Base-by-base conservation (phyloP, 2,888 invertebrate species). In the Torymus tubicola region DNA sequence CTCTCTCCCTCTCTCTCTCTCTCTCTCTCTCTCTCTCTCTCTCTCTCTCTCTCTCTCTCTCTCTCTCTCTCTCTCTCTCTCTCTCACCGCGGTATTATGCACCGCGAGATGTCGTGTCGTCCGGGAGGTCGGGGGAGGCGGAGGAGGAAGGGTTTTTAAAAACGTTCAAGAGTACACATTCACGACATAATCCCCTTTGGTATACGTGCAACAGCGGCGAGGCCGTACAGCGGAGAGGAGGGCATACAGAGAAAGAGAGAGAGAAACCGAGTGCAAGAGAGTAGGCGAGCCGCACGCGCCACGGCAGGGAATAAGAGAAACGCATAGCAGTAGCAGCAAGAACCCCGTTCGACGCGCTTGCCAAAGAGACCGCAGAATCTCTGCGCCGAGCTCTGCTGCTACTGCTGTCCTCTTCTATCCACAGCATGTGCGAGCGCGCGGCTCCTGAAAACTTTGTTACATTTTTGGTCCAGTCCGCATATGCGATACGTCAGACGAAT, bases 351-450 rank as follows among this genome's bases (percentile, higher is more conserved):
- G 85, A 84, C 84, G 85, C 80, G 72, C 84, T 81, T 82, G 83
- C 85, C 89, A 90, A 90, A 88, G 88, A 85, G 88, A 89, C 89
- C 89, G 86, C 89, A 87, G 87, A 89, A 89, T 89, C 88, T 88
- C 87, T 84, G 52, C 13, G 83, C 84, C 83, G 83, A 84, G 81
- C 85, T 11, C 83, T 84, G 82, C 80, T 83, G 82, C 86, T 86
- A 8, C 82, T 85, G 81, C 80, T 84, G 85, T 18, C 18, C 4
- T 14, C 11, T 21, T 18, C 24, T 31, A 31, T 31, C 31, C 31
- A 31, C 31, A 31, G 31, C 3, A 3, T 24, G 24, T 24, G 24
- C 3, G 12, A 13, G 42, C n/a, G 53, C 50, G 21, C 85, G 84
- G 64, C 86, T 86, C 83, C 81, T 81, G 78, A 83, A 83, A 90